These are phyloP conservation scores for Halcyon leucocephala DNA, from an alignment of 2,797 vertebrate species.

Conservation along the genomic window DNA sequence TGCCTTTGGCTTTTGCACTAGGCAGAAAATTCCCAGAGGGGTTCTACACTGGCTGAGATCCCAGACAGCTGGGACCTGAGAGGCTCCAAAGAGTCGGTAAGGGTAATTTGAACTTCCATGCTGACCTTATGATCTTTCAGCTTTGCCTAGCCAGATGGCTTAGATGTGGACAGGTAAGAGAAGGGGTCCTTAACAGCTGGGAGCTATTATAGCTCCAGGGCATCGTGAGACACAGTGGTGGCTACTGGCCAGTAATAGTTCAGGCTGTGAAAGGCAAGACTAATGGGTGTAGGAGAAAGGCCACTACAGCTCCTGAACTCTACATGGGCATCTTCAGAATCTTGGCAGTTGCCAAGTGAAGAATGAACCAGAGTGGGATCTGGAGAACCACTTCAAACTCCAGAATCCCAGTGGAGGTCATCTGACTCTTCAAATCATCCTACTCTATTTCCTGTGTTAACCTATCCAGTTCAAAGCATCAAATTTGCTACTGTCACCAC, in stretches of 20 bases:
- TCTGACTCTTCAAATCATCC: neutral
- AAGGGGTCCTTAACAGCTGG: neutral
- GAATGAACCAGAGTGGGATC: neutral
- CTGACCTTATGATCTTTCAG: neutral
- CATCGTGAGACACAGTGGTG: neutral
- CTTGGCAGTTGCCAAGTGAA: neutral
- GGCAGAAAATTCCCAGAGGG: neutral
- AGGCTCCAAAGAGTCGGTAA: neutral
- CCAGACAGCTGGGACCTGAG: neutral
- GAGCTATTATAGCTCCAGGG: neutral
- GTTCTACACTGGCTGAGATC: neutral
- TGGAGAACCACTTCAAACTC: neutral
- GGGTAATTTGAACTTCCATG: neutral
- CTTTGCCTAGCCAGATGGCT: neutral
- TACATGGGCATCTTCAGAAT: neutral
- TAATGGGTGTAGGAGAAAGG: neutral
- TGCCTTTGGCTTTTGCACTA: slow-evolving; percentile 8
- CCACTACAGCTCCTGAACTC: neutral
- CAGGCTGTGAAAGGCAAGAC: neutral
- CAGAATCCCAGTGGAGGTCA: neutral
- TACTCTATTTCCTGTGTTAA: neutral
- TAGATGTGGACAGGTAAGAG: slow-evolving; percentile 8
- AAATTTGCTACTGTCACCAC: neutral
- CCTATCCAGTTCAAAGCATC: neutral
- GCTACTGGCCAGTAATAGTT: neutral